Evolutionary conservation across 2,888 invertebrate species (phyloP).

Genomic region (Parochlus steinenii): DNA sequence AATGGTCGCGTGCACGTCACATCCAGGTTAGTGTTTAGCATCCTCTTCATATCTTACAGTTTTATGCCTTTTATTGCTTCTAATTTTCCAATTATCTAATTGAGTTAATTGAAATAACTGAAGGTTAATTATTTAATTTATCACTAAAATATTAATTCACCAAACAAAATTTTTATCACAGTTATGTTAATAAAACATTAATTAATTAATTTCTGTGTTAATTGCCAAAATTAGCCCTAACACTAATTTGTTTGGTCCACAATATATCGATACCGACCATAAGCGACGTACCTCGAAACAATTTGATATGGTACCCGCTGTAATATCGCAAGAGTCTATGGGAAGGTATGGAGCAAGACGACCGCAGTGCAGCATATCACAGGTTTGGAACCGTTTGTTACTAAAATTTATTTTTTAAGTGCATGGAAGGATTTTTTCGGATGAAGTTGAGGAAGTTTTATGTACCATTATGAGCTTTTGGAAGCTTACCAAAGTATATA

Average conservation of each 20-base stretch:
- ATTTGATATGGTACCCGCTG: conserved; percentile 28
- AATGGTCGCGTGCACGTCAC: conserved; percentile 20
- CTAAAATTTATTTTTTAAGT: no score
- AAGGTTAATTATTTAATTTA: conserved; percentile 4
- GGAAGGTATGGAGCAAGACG: conserved; percentile 46
- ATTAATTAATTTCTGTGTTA: conserved; percentile 12
- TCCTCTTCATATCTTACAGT: no score
- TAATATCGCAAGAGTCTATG: conserved; percentile 28
- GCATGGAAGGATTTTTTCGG: no score
- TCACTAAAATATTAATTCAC: conserved; percentile 3
- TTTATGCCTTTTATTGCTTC: no score
- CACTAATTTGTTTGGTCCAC: conserved; percentile 30
- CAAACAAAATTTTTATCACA: not conserved
- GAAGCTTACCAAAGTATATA: no score
- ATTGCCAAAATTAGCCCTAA: conserved; percentile 24
- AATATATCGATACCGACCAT: conserved; percentile 19
- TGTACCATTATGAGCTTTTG: no score
- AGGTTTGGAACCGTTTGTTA: no score
- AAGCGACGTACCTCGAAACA: no score
- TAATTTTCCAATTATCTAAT: conserved; percentile 3
- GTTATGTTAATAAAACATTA: conserved; percentile 10
- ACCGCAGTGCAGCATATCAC: conserved; percentile 49
- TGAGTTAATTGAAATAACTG: conserved; percentile 3
- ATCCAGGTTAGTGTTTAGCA: conserved; percentile 21
- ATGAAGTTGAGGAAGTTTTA: no score